Evolutionary conservation across 2,113 vertebrate genomes (phyloP).

Genomic region (Daubentonia madagascariensis): DNA sequence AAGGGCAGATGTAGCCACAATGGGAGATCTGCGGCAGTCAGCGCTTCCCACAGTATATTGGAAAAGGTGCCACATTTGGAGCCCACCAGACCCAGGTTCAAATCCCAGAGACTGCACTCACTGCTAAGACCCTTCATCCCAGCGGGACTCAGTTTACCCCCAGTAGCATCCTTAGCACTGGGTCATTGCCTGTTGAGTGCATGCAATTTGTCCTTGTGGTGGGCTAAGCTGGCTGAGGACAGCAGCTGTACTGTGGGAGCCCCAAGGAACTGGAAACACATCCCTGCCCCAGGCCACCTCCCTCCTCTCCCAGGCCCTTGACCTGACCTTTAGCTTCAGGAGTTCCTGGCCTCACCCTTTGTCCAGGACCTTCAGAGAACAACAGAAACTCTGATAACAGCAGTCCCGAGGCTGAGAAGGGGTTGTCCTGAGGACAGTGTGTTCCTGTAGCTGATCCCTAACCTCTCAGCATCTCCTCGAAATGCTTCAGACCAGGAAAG

Average conservation of each 20-base stretch:
- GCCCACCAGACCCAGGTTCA: background rate
- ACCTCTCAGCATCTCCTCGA: background rate
- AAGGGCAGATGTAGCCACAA: background rate
- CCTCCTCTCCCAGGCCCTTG: background rate
- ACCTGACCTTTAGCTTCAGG: background rate
- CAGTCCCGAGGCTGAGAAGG: background rate
- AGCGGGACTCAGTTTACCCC: background rate
- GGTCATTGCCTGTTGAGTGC: rapidly evolving
- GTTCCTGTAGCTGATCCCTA: background rate
- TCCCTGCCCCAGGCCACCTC: background rate
- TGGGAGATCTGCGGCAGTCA: rapidly evolving
- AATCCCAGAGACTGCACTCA: background rate
- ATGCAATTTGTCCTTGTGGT: rapidly evolving
- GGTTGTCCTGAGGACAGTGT: background rate
- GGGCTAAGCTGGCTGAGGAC: background rate
- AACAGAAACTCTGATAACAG: background rate
- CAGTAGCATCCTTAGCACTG: rapidly evolving
- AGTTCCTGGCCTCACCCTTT: background rate
- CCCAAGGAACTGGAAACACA: background rate
- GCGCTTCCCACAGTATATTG: rapidly evolving
- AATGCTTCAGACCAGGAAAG: background rate
- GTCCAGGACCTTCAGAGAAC: background rate
- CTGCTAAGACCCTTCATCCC: rapidly evolving
- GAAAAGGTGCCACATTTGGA: rapidly evolving
- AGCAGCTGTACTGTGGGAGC: background rate